Evolutionary conservation across 2,888 invertebrate species (phyloP), one percentile per base, ranked within the genome.

Genomic region (Glyphotaelius pellucidus): DNA sequence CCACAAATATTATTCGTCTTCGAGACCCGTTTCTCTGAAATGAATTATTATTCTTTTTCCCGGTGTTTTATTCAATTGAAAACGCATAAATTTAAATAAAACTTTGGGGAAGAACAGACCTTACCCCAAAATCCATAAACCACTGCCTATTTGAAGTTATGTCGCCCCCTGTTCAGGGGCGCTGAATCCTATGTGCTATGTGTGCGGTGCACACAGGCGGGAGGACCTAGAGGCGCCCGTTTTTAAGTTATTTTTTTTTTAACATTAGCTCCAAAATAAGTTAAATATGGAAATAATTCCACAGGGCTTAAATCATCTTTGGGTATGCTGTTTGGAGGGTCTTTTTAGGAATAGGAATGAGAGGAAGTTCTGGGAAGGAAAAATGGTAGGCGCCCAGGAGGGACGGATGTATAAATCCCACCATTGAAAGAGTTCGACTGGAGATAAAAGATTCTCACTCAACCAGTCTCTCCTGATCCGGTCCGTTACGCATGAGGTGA

Each of bases 21-120:
- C 67, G 67, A n/a, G n/a, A 67, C 19, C 67, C 67, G 67, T n/a
- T 67, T 9, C 67, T 67, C 25, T 67, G 67, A 67, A 25, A 2
- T 67, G 67, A 67, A 67, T 67, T 67, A 67, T 67, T 67, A 67
- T 67, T 67, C 83, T 47, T 86, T 86, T 47, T 47, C 38, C 14
- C 42, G 86, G 42, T 86, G 86, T 86, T 86, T 86, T 47, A 42
- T 86, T 42, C 86, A 86, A 86, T 86, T 42, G 19, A 42, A 86
- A 86, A 30, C 42, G 86, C 42, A 42, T 42, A 86, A 86, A 86
- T 86, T 86, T 38, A 38, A 25, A 86, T 86, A 86, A 83, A 32
- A 67, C 83, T 25, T 67, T n/a, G 67, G 25, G 25, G 67, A 67
- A 25, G 32, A 83, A 83, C 31, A 83, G 83, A 35, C 32, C 83